Evolutionary conservation across 2,888 invertebrate genomes (phyloP), one percentile per base, ranked within the genome.

Genomic region (Polia nebulosa): DNA sequence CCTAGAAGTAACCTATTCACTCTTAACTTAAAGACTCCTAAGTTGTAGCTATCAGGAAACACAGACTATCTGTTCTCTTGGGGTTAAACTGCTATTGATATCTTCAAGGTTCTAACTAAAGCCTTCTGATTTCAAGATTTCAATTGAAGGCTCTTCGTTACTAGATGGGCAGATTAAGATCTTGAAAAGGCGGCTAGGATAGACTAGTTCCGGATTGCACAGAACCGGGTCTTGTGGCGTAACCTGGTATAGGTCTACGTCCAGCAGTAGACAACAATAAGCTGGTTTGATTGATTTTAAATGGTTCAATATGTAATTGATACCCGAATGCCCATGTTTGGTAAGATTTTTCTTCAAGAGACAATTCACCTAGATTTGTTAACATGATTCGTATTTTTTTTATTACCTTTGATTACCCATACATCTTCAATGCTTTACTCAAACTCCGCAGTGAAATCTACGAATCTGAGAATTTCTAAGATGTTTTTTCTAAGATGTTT

Each of bases 391-490:
- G 6, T 29, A 25, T 49, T 34, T 11, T 34, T 25, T 68, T 25
- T 20, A 51, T 32, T 53, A 36, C 3, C 7, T n/a, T 67, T 44
- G n/a, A 51, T 25, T 25, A n/a, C 11, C 11, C 25, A 49, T 66
- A 51, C 20, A 57, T 62, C 15, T 68, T 32, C 41, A 13, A 65
- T 3, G 5, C 20, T 49, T 15, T 15, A 44, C 4, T 47, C 22
- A 41, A 45, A 64, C 25, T 47, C 36, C 17, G 20, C n/a, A 44
- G 59, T 49, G 59, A 51, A 61, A 70, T 70, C n/a, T n/a, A n/a
- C n/a, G n/a, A n/a, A n/a, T n/a, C n/a, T n/a, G n/a, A n/a, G n/a
- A n/a, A n/a, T n/a, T n/a, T n/a, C n/a, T n/a, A n/a, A n/a, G n/a
- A n/a, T n/a, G n/a, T n/a, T n/a, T n/a, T n/a, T n/a, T n/a, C n/a